Conservation (phyloP, 2,113 vertebrate genomes). For the Caranx melampygus region DNA sequence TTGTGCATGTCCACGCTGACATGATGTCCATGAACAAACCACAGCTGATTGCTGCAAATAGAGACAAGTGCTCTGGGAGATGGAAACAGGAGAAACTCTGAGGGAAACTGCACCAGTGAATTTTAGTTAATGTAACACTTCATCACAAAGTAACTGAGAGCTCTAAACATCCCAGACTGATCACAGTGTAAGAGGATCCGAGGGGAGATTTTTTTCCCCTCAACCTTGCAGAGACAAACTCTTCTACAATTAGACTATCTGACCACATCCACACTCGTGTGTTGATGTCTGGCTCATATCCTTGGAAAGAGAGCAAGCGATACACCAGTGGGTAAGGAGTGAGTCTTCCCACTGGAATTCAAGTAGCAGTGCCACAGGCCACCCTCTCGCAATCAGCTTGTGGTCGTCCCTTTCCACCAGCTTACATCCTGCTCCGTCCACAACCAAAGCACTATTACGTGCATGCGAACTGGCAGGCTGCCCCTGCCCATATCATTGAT, state of each 20-base stretch:
- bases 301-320: conserved; percentile 55
- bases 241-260: conserved; percentile 40
- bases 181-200: conserved; percentile 28
- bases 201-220: conserved; percentile 19
- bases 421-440: conserved; percentile 62
- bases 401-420: conserved; percentile 66
- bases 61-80: background rate
- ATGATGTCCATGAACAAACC: conserved; percentile 41
- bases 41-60: conserved; percentile 39
- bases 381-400: conserved; percentile 72
- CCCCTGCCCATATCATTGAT: conserved; percentile 56
- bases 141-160: conserved; percentile 48
- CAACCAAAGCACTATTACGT: conserved; percentile 68
- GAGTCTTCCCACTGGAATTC: conserved; percentile 70
- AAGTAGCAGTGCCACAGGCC: conserved; percentile 64
- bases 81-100: conserved; percentile 22
- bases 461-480: conserved; percentile 66
- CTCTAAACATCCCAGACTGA: conserved; percentile 35
- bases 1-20: conserved; percentile 5
- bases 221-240: conserved; percentile 17
- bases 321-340: conserved; percentile 48
- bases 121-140: conserved; percentile 38
- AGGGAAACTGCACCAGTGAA: conserved; percentile 4
- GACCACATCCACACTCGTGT: conserved; percentile 47
- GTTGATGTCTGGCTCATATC: conserved; percentile 62